Base-by-base conservation (phyloP, 2,797 vertebrate species). In the Carcharodon carcharias region DNA sequence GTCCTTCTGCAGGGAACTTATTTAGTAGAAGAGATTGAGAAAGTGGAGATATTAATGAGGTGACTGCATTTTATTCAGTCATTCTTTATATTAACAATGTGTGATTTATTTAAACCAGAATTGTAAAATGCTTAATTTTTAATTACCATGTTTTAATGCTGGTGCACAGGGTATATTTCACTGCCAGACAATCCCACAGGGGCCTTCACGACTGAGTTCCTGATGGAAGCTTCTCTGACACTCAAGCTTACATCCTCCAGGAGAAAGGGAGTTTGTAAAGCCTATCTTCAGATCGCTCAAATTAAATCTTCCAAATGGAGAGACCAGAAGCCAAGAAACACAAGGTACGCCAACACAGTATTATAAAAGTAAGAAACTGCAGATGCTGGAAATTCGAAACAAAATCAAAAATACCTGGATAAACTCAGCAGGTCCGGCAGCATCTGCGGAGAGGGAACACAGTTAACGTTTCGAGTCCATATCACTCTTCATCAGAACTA, bases 31-130 rank as follows among this genome's bases (percentile, higher is more conserved):
- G 21, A 45, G 91, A 93, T 67, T 93, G 91, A 45, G 91, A 93
- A 93, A 93, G 67, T 93, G 91, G 91, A 67, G 63, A 40, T 67
- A 18, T 93, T 93, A 93, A 93, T 93, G 61, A 93, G 91, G 67
- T 93, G 61, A 93, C 61, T 93, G 63, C 61, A 65, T 67, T 93
- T 93, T 93, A 93, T 93, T 93, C 61, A 93, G 61, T 67, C 91
- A 45, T 67, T 28, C 91, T 93, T 93, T 67, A 23, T 8, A 93
- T 93, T 93, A 93, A 93, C 91, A 93, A 67, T 93, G 91, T 61
- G 21, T 93, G 91, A 93, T 93, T 93, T 93, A 93, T 93, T 93
- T 65, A 40, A 67, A 67, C n/a, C 23, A 26, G 61, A 67, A 93
- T 67, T 67, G 61, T 67, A 45, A 93, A 93, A 67, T 93, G 91